A percentile compares a stretch with the other conserved stretches of the same genome.
Conservation (phyloP, 2,888 invertebrate species). For the Sphinx pinastri region DNA sequence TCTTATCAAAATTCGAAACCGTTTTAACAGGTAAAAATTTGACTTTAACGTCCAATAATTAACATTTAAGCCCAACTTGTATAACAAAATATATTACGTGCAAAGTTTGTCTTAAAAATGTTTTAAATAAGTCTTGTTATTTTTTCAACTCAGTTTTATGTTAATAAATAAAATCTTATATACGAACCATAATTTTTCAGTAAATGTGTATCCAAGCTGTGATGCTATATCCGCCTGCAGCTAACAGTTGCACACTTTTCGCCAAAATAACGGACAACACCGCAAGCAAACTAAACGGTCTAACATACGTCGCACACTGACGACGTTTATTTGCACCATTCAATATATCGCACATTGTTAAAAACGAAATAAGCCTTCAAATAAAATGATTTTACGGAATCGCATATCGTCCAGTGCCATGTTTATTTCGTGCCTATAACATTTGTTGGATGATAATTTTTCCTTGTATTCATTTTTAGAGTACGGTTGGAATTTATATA, state of each 20-base stretch:
- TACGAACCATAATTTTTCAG: not conserved
- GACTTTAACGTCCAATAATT: too few species aligned
- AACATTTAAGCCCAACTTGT: too few species aligned
- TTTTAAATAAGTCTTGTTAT: not conserved
- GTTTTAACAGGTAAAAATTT: too few species aligned
- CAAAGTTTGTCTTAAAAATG: too few species aligned
- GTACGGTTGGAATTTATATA: too few species aligned
- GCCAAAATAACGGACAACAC: constrained; percentile 8
- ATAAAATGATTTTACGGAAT: not conserved
- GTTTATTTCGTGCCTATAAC: not conserved
- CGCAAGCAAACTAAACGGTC: not conserved
- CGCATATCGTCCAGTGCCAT: not conserved
- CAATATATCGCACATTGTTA: not conserved
- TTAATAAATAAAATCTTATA: not conserved
- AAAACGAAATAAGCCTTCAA: too few species aligned
- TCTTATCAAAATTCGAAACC: too few species aligned
- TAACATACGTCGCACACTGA: constrained; percentile 1
- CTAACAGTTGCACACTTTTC: not conserved
- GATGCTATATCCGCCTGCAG: not conserved
- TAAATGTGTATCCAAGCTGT: not conserved
- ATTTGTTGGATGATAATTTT: not conserved
- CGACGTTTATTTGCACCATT: not conserved
- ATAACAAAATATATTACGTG: too few species aligned
- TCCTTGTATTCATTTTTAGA: not conserved
- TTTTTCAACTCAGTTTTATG: not conserved